Percentiles rank a stretch among this genome's conserved stretches.
Evolutionary conservation across 2,113 vertebrate genomes (phyloP).

Genomic region (Edolisoma coerulescens): DNA sequence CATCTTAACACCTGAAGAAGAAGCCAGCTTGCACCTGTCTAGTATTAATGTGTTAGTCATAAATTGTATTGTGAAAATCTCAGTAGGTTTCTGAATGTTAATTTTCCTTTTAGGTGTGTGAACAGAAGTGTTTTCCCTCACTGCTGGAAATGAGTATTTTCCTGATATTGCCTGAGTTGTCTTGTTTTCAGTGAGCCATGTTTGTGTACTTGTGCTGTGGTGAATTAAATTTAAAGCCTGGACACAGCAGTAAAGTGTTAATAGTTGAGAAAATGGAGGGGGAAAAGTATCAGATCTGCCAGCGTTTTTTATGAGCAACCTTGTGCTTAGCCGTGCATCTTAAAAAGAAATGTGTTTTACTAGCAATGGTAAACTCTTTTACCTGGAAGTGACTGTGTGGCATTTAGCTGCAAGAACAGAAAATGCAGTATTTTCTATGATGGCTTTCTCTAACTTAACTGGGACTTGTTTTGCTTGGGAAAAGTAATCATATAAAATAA

Average conservation of each 20-base stretch:
- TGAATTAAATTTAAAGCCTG: not conserved
- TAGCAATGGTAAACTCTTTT: not conserved
- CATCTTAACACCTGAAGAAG: not conserved
- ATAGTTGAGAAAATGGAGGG: not conserved
- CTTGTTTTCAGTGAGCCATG: not conserved
- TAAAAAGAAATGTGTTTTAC: not conserved
- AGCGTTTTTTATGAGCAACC: not conserved
- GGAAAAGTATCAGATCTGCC: not conserved
- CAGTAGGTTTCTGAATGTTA: not conserved
- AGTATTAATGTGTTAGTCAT: not conserved
- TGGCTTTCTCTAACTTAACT: not conserved
- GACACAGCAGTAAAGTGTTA: not conserved
- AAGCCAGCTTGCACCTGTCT: not conserved
- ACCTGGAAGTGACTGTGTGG: not conserved
- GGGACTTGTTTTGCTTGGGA: not conserved
- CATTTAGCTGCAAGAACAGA: not conserved
- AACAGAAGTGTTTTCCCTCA: not conserved
- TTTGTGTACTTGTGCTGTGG: not conserved
- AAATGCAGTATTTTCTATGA: rapidly evolving
- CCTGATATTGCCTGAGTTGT: not conserved
- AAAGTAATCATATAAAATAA: not conserved
- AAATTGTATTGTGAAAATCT: not conserved
- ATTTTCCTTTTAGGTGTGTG: not conserved
- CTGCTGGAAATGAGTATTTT: not conserved
- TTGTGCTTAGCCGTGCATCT: not conserved